Conservation (phyloP, 2,797 vertebrate genomes). For the Erithacus rubecula region DNA sequence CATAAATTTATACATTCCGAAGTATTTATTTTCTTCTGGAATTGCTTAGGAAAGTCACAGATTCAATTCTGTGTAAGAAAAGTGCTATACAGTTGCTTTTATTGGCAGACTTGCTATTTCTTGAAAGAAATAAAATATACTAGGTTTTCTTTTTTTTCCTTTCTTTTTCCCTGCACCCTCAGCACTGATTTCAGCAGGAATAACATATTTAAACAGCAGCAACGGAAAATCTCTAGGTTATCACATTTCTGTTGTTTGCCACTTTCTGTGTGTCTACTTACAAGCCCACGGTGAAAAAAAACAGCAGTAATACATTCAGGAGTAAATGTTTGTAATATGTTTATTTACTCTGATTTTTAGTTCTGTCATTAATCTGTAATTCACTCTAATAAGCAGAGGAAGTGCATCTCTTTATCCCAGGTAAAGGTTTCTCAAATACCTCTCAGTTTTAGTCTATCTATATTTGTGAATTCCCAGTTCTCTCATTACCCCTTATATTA, state of each 20-base stretch:
- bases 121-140: neutral
- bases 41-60: neutral
- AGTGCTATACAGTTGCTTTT: neutral
- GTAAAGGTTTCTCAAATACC: neutral
- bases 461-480: neutral
- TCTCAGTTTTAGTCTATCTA: neutral
- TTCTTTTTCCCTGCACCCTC: neutral
- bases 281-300: neutral
- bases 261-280: neutral
- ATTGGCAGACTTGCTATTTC: neutral
- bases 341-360: neutral
- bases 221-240: neutral
- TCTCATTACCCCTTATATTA: neutral
- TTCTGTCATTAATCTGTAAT: neutral
- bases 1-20: neutral
- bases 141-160: neutral
- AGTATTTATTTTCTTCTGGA: neutral
- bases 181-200: neutral
- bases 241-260: neutral
- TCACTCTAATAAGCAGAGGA: neutral
- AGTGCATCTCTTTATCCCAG: neutral
- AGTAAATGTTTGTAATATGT: neutral
- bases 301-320: neutral
- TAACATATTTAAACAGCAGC: neutral
- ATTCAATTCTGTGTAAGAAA: neutral